Base-by-base conservation (phyloP, 2,113 vertebrate species). In the Austrofundulus limnaeus region DNA sequence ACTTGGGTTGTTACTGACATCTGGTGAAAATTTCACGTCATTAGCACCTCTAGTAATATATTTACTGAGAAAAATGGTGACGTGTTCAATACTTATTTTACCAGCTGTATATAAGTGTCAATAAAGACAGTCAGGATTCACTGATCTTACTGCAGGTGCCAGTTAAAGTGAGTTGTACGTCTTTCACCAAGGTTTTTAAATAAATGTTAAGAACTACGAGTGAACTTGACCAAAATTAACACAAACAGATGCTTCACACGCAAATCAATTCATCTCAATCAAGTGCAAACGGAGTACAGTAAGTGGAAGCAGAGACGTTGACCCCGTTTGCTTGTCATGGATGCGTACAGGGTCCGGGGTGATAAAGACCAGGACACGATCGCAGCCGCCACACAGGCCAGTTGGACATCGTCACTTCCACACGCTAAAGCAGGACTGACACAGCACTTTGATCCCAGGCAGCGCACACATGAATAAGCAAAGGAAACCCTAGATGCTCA, bases 341-440 rank as follows among this genome's bases (percentile, higher is more conserved):
- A 53, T 13, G 42, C 23, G 60, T 50, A 52, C 38, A 61, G 61
- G 23, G 67, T n/a, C 72, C 1, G 24, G 21, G 0, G 5, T 83
- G 80, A 86, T 52, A 61, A 77, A 77, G 66, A 82, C 74, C 81
- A 83, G 80, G 45, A 25, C 53, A 21, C 59, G 53, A 48, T 66
- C 12, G 38, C 25, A 55, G 51, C 63, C 13, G 31, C 52, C 34
- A 31, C 15, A 7, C 24, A n/a, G 28, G 68, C 39, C 53, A 74
- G 49, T 57, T 87, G 79, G 77, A 73, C 75, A 80, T 59, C 49
- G 56, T 89, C 80, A 69, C 75, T 39, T 72, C 15, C 48, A 74
- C 17, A 54, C 42, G 21, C 48, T 49, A 77, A 83, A 86, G 76
- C 66, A 71, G 76, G 57, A 64, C 63, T 83, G 84, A 85, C 83